A percentile compares a stretch with the other conserved stretches of the same genome.
Conservation (phyloP, 2,113 vertebrate genomes). For the Electrona antarctica region DNA sequence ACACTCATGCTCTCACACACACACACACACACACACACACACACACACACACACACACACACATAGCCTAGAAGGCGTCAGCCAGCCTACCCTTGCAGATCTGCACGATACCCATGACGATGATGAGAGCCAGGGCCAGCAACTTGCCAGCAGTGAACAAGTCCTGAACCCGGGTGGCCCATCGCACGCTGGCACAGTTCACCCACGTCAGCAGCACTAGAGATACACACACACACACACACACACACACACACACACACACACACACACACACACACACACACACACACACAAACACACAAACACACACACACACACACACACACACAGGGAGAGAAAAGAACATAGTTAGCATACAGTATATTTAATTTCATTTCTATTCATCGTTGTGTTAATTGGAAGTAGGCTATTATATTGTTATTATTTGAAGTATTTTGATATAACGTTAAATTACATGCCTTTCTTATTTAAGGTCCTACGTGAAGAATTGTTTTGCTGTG, state of each 20-base stretch:
- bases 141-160: conserved; percentile 92
- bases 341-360: too few species aligned
- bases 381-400: too few species aligned
- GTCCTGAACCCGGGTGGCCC: conserved; percentile 93
- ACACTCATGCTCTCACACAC: background rate
- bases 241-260: conserved; percentile 15
- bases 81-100: conserved; percentile 87
- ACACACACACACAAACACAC: too few species aligned
- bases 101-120: conserved; percentile 92
- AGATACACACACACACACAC: conserved; percentile 7
- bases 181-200: conserved; percentile 91
- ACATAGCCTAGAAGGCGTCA: conserved; percentile 4
- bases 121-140: conserved; percentile 89
- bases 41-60: background rate
- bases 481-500: too few species aligned
- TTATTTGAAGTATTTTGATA: too few species aligned
- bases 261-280: background rate
- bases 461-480: too few species aligned
- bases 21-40: background rate
- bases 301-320: too few species aligned
- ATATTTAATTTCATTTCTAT: too few species aligned
- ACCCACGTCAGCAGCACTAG: conserved; percentile 85
- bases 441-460: too few species aligned
- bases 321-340: too few species aligned
- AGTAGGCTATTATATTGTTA: too few species aligned